phyloP scores from a whole-genome alignment of 2,888 invertebrate genomes.

The Sepiola atlantica region DNA sequence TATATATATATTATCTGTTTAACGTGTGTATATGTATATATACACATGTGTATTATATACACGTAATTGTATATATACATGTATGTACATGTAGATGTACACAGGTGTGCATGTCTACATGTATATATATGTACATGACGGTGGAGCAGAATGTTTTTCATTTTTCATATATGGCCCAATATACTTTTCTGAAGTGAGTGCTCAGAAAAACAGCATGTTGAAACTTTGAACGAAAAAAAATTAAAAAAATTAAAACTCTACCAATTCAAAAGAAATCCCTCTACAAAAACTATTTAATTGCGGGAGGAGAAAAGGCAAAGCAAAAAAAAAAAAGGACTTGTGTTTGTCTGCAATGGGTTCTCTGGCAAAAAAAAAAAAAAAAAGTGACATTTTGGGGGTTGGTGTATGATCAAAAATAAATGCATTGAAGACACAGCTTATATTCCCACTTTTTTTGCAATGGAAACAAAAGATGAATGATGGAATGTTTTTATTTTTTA shows the following conservation, averaged over 20 bases:
- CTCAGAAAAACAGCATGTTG: not conserved
- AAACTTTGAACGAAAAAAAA: not conserved
- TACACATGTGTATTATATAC: too few relatives aligned
- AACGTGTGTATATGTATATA: too few relatives aligned
- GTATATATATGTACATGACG: slow-evolving; percentile 9
- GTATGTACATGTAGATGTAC: not conserved
- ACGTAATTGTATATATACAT: too few relatives aligned
- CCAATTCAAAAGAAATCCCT: not conserved
- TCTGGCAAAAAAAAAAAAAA: not conserved
- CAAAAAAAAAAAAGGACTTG: not conserved
- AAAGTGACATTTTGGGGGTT: slow-evolving; percentile 16
- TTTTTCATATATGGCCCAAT: slow-evolving; percentile 21
- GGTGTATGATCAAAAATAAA: slow-evolving; percentile 32
- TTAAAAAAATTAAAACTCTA: not conserved
- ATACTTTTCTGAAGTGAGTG: not conserved
- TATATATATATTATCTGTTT: too few relatives aligned
- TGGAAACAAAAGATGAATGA: slow-evolving; percentile 45
- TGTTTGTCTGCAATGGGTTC: slow-evolving; percentile 32
- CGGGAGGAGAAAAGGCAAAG: not conserved
- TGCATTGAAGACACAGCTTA: slow-evolving; percentile 45
- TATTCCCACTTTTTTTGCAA: slow-evolving; percentile 41
- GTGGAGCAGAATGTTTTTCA: slow-evolving; percentile 22
- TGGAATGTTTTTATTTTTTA: slow-evolving; percentile 45
- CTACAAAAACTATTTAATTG: slow-evolving; percentile 6
- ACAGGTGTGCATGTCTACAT: not conserved